Conservation (phyloP, 2,888 invertebrate genomes). For the Pherbina coryleti region DNA sequence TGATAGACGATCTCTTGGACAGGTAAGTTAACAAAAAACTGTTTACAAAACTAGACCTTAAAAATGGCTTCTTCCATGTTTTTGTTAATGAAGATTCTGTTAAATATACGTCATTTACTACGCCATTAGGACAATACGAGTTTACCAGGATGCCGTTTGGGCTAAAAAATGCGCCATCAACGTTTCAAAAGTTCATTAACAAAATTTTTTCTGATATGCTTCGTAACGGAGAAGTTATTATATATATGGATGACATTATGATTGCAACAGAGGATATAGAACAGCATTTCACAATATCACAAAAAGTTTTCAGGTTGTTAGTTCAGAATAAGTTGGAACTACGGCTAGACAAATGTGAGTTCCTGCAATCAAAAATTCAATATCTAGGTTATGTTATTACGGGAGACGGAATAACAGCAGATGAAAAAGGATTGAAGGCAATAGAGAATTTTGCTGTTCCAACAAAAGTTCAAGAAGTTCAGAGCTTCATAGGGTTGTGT, state of each 20-base stretch:
- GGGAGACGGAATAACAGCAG: not conserved
- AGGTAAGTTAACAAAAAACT: not conserved
- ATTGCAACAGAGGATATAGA: slow-evolving; percentile 46
- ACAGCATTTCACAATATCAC: slow-evolving; percentile 47
- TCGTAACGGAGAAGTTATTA: slow-evolving; percentile 41
- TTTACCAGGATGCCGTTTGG: not conserved
- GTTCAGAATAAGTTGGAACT: slow-evolving; percentile 45
- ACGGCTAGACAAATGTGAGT: slow-evolving; percentile 50
- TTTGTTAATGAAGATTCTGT: not conserved
- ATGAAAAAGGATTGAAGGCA: not conserved
- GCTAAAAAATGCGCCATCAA: not conserved
- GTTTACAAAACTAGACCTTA: not conserved
- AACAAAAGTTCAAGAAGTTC: not conserved
- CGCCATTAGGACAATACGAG: not conserved
- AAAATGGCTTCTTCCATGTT: slow-evolving; percentile 22
- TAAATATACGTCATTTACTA: not conserved
- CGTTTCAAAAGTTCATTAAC: slow-evolving; percentile 49
- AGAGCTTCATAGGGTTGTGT: not conserved
- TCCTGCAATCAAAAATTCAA: slow-evolving; percentile 31
- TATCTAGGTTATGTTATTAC: not conserved
- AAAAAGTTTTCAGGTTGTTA: slow-evolving; percentile 46
- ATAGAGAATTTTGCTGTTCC: not conserved
- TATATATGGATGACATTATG: slow-evolving; percentile 57
- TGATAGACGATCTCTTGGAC: not conserved
- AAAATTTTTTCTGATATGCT: slow-evolving; percentile 49